Base-by-base conservation (phyloP, 2,888 invertebrate genomes). In the Merodon equestris region DNA sequence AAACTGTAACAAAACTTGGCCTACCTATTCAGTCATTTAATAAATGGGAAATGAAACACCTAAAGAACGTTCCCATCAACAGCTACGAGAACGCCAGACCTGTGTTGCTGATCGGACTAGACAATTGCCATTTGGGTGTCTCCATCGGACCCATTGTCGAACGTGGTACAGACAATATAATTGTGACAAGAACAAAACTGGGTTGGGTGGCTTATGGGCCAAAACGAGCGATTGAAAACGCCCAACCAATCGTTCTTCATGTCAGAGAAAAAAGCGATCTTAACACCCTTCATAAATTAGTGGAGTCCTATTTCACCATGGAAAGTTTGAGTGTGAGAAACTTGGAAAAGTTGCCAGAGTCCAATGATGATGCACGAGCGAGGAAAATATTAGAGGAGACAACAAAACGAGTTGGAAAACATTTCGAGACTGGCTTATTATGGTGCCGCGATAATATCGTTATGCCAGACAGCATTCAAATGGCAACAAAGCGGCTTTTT, bases 311-410 rank as follows among this genome's bases (percentile, higher is more conserved):
- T 10, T 73, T 73, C 27, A 47, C 64, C 1, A 1, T 60, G 1
- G 76, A 82, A 10, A 66, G 73, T 19, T 71, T 73, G 36, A 73
- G 68, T 1, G 64, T 57, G 0, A 18, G 34, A 5, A 40, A n/a
- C 0, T 10, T 27, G 0, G 44, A 70, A 7, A 27, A 2, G 3
- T 7, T 51, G 0, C 9, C 81, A 1, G 64, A 79, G 10, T 71
- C 76, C 9, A 45, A 38, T 4, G 74, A 71, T 9, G 50, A 81
- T n/a, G n/a, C n/a, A n/a, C n/a, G n/a, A n/a, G n/a, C n/a, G n/a
- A n/a, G n/a, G n/a, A n/a, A n/a, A n/a, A n/a, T n/a, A n/a, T n/a
- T n/a, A n/a, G n/a, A n/a, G n/a, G n/a, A n/a, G n/a, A n/a, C n/a
- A n/a, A n/a, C n/a, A n/a, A n/a, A n/a, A n/a, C n/a, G n/a, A n/a